Percentiles rank a stretch among this genome's conserved stretches.
Evolutionary conservation across 2,797 vertebrate genomes (phyloP).

Genomic region (Denticeps clupeoides): DNA sequence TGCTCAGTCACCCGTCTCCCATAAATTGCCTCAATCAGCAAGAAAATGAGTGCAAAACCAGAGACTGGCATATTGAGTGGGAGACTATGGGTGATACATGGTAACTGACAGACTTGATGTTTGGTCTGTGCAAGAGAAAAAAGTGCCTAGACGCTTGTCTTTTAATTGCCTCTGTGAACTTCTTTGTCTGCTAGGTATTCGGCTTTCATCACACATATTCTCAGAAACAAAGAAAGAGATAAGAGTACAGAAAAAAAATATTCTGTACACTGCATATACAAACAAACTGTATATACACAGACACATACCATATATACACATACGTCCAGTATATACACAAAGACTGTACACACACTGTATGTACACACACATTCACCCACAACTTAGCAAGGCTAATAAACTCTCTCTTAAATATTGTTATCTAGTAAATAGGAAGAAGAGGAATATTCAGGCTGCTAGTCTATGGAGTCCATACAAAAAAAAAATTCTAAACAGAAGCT

Average conservation of each 20-base stretch:
- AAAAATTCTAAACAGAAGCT: conserved; percentile 35
- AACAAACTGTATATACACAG: conserved; percentile 64
- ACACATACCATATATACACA: conserved; percentile 60
- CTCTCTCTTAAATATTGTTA: conserved; percentile 42
- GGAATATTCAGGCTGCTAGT: conserved; percentile 40
- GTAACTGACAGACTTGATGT: conserved; percentile 49
- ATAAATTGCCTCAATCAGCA: conserved; percentile 58
- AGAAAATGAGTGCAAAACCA: conserved; percentile 65
- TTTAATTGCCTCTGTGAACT: conserved; percentile 39
- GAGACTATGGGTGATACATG: conserved; percentile 47
- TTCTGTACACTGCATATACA: conserved; percentile 68
- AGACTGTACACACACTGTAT: conserved; percentile 48
- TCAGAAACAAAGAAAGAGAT: conserved; percentile 47
- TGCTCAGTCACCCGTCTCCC: conserved; percentile 63
- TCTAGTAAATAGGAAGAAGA: conserved; percentile 42
- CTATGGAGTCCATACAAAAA: conserved; percentile 44
- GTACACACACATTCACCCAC: conserved; percentile 58
- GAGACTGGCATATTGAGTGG: conserved; percentile 45
- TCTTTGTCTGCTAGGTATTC: conserved; percentile 45
- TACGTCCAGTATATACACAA: conserved; percentile 64
- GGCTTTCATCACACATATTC: conserved; percentile 46
- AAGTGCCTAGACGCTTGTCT: conserved; percentile 51
- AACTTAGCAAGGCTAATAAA: conserved; percentile 54
- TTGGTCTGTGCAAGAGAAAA: conserved; percentile 50
- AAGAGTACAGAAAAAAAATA: conserved; percentile 55